Base-by-base conservation (phyloP, 2,797 vertebrate genomes). In the Tragopan temminckii region DNA sequence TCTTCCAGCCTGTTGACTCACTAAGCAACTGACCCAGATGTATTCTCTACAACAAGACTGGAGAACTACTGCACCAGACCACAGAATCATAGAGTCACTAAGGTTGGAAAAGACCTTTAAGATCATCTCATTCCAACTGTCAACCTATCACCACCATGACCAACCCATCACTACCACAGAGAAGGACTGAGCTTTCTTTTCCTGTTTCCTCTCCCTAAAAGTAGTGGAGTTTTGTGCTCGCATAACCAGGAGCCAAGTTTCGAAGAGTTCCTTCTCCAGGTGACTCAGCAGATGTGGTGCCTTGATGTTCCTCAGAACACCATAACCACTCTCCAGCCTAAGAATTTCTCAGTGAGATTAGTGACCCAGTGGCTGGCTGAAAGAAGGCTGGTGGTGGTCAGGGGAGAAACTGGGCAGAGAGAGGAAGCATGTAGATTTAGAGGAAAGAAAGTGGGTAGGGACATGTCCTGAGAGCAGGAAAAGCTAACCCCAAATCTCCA, bases 291-390 rank as follows among this genome's bases (percentile, higher is more conserved):
- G 61, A 40, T 4, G 45, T 1, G 4, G 29, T 27, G 24, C 40
- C 45, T 40, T 45, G 66, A 20, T 27, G 33, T n/a, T 57, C 76
- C 68, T 89, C 75, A 75, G 78, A 42, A 69, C 57, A 88, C 21
- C 57, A 11, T 35, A 88, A 72, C 24, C 80, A 16, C 9, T 71
- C 66, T 74, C 33, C 31, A 82, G 46, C 43, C 57, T 53, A 25
- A 67, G 8, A 43, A 27, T 8, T 31, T 58, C 50, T 43, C 4
- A 7, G 33, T 31, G 50, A 1, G 2, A 27, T 2, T 12, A 23
- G 50, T 55, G 76, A 95, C 50, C 82, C 81, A 85, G 62, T 11
- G 43, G 42, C 82, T 70, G 74, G 57, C 16, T 75, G 55, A 14
- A 38, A 70, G 80, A 78, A 45, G 5, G 40, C 42, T 72, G 66